phyloP scores from a whole-genome alignment of 2,888 invertebrate species.

The Pomacea canaliculata region DNA sequence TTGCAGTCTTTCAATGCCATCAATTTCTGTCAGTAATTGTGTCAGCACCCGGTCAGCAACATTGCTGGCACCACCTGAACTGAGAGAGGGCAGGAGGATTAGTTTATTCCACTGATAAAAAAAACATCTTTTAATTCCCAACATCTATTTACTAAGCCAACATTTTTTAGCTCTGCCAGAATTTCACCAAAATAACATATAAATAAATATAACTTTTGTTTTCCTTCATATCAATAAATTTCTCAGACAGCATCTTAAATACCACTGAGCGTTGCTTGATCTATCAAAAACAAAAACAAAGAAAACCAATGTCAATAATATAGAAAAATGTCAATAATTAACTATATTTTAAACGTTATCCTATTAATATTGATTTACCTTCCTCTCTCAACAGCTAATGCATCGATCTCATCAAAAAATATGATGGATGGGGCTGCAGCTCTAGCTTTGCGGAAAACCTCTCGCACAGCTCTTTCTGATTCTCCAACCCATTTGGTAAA shows the following conservation, averaged over 20 bases:
- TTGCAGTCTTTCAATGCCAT: slow-evolving; percentile 88
- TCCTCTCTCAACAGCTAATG: slow-evolving; percentile 85
- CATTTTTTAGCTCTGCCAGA: not conserved
- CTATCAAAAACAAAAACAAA: no score
- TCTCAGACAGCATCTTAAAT: no score
- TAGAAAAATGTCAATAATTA: no score
- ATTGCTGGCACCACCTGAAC: slow-evolving; percentile 73
- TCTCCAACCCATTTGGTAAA: slow-evolving; percentile 99
- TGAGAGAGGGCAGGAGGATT: slow-evolving; percentile 25
- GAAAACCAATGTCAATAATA: no score
- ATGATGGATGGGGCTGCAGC: slow-evolving; percentile 94
- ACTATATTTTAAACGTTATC: no score
- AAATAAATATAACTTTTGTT: no score
- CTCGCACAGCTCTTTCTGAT: slow-evolving; percentile 92
- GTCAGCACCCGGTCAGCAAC: slow-evolving; percentile 94
- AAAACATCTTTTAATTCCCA: no score
- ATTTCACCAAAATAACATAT: not conserved
- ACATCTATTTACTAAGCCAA: not conserved
- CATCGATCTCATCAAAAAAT: slow-evolving; percentile 99
- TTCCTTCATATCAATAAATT: no score
- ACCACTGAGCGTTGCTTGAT: no score
- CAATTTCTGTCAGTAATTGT: slow-evolving; percentile 93
- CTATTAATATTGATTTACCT: slow-evolving; percentile 44
- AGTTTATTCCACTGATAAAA: no score
- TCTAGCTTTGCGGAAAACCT: slow-evolving; percentile 85